Base-by-base conservation (phyloP, 2,797 vertebrate species). In the Scolopax bukidnonensis region DNA sequence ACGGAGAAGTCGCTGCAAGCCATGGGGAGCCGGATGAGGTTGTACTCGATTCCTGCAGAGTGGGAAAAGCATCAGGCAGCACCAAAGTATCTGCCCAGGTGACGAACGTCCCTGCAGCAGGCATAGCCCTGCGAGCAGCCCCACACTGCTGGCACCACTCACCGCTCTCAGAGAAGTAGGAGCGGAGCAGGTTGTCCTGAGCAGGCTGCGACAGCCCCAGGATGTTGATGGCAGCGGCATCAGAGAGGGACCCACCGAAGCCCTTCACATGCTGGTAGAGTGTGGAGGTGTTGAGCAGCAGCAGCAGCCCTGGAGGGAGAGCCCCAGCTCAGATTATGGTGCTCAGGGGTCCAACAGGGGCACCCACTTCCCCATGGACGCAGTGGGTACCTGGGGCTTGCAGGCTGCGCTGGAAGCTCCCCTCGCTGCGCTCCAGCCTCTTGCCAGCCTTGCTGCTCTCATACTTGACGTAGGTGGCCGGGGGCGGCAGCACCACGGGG, bases 1-100 rank as follows among this genome's bases (percentile, higher is more conserved):
- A 98, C 98, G 13, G 99, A 99, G 97, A 99, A 99, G 97, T 99
- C 99, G 47, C 99, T 99, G 97, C 99, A 99, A 51, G 98, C 99
- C 98, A 99, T 98, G 50, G 99, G 99, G 6, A 99, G 98, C 5
- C 99, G 98, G 56, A 99, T 69, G 20, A 99, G 98, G 57, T 96
- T 99, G 97, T 99, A 99, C 90, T 98, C 99, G 1, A 99, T 99
- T 80, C 99, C 99, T 99, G 96, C 4, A 25, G 45, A 82, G 60
- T 3, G 16, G 18, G 30, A 30, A 41, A 79, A 48, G 40, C 67
- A 53, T 60, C 45, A 10, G 27, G 24, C 0, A 4, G 50, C 67
- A 14, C 6, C 0, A 0, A 47, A 53, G 32, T 53, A 4, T 23
- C 23, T 4, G 1, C 8, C 12, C 18, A 3, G 43, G 30, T 6